Evolutionary conservation across 2,113 vertebrate genomes (phyloP).

Genomic region (Percina caprodes): DNA sequence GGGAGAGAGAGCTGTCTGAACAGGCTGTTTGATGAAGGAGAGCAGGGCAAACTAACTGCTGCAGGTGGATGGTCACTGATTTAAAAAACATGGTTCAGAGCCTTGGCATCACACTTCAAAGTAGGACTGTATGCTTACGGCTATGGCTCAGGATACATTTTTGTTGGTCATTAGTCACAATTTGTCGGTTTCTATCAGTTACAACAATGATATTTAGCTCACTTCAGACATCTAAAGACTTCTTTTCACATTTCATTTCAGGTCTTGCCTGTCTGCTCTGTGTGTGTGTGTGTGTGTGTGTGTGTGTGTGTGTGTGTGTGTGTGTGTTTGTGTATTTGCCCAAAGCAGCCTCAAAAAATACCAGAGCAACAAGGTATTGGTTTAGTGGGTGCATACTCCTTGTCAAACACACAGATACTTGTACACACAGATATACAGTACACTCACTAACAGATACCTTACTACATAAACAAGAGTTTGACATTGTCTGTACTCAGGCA

Average conservation of each 20-base stretch:
- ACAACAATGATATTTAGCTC: neutral
- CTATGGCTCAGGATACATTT: neutral
- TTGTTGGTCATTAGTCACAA: neutral
- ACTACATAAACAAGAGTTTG: neutral
- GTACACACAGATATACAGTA: neutral
- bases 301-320: too few species aligned
- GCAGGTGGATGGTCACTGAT: constrained; percentile 18
- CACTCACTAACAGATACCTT: constrained; percentile 11
- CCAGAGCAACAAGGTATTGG: neutral
- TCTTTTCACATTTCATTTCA: neutral
- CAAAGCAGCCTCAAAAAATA: neutral
- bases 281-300: neutral
- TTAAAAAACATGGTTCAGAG: neutral
- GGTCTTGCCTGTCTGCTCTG: too few species aligned
- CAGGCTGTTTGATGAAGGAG: constrained; percentile 13
- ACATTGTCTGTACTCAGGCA: constrained; percentile 7
- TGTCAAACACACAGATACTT: neutral
- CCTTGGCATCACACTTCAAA: neutral
- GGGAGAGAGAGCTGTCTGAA: constrained; percentile 7
- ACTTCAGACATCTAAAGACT: neutral
- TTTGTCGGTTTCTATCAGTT: neutral
- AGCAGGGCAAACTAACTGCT: constrained; percentile 23
- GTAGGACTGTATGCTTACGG: neutral
- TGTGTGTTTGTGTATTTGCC: neutral
- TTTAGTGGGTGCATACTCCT: neutral